These are phyloP conservation scores for Epinotia brunnichana DNA, from an alignment of 2,888 invertebrate species.

Conservation along the genomic window DNA sequence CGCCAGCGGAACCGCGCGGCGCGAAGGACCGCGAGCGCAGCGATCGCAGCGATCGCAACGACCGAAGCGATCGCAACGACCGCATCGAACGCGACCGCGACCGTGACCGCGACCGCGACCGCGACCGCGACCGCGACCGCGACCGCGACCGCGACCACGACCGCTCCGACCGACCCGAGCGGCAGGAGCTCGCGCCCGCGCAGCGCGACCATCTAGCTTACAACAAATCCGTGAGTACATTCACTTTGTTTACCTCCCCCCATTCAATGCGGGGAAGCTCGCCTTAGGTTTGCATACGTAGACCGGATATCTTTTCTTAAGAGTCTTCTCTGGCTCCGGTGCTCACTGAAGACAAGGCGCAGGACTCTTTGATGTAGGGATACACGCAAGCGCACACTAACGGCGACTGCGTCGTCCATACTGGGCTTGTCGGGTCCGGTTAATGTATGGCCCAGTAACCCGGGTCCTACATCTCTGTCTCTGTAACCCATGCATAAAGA, in stretches of 20 bases:
- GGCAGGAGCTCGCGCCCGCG: slow-evolving; percentile 65
- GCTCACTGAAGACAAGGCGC: too few species aligned
- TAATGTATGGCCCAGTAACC: too few species aligned
- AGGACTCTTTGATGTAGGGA: too few species aligned
- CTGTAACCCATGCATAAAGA: too few species aligned
- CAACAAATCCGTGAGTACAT: slow-evolving; percentile 68
- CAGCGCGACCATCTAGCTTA: slow-evolving; percentile 69
- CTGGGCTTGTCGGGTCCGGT: too few species aligned
- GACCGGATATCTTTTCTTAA: too few species aligned
- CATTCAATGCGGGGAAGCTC: too few species aligned
- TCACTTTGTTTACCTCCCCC: neutral
- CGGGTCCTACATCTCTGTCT: too few species aligned
- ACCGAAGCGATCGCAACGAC: slow-evolving; percentile 52
- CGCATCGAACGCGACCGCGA: slow-evolving; percentile 63
- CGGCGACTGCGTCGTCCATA: too few species aligned
- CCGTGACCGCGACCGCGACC: slow-evolving; percentile 48
- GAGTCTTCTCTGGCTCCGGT: too few species aligned
- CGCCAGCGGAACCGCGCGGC: slow-evolving; percentile 72
- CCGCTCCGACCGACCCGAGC: slow-evolving; percentile 67
- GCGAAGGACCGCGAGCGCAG: slow-evolving; percentile 73
- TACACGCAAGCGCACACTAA: too few species aligned
- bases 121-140: slow-evolving; percentile 49
- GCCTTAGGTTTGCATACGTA: too few species aligned
- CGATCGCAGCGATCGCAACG: slow-evolving; percentile 59
- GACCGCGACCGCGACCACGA: slow-evolving; percentile 54